phyloP scores from a whole-genome alignment of 1,140 invertebrate genomes.

The Leptinotarsa defecta region DNA sequence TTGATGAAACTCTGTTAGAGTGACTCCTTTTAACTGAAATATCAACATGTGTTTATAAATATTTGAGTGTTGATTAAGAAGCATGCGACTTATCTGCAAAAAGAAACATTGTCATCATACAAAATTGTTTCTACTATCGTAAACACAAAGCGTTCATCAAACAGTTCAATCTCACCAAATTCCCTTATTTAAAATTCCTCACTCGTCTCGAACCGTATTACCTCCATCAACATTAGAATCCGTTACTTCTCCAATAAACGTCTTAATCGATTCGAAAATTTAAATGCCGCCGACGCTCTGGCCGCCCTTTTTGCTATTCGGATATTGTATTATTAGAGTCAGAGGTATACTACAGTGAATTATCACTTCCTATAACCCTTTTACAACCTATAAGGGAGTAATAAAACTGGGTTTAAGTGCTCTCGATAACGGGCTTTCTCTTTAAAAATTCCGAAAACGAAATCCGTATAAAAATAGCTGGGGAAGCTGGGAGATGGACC shows the following conservation, averaged over 20 bases:
- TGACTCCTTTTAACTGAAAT: too few relatives aligned
- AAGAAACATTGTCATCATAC: too few relatives aligned
- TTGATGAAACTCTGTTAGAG: too few relatives aligned
- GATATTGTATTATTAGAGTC: conserved; percentile 34
- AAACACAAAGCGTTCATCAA: too few relatives aligned
- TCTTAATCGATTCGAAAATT: conserved; percentile 32
- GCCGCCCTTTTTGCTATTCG: conserved; percentile 33
- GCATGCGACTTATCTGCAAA: too few relatives aligned
- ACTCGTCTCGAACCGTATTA: conserved; percentile 19
- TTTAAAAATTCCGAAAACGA: conserved; percentile 48
- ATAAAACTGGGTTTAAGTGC: conserved; percentile 53
- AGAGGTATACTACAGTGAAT: conserved; percentile 45
- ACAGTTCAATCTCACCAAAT: background rate
- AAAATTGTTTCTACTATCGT: too few relatives aligned
- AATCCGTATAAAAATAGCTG: conserved; percentile 16
- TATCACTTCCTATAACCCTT: conserved; percentile 51
- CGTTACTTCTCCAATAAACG: conserved; percentile 30
- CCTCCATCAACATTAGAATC: conserved; percentile 28
- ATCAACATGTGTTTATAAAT: too few relatives aligned
- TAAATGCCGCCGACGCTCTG: conserved; percentile 2
- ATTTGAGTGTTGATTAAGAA: too few relatives aligned
- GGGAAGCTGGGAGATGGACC: conserved; percentile 1
- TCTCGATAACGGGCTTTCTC: conserved; percentile 47
- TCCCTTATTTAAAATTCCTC: conserved; percentile 13
- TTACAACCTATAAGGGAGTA: conserved; percentile 54